A percentile compares a stretch with the other conserved stretches of the same genome.
These are phyloP conservation scores for Probosciger aterrimus DNA, from an alignment of 2,113 vertebrate species.

Conservation along the genomic window DNA sequence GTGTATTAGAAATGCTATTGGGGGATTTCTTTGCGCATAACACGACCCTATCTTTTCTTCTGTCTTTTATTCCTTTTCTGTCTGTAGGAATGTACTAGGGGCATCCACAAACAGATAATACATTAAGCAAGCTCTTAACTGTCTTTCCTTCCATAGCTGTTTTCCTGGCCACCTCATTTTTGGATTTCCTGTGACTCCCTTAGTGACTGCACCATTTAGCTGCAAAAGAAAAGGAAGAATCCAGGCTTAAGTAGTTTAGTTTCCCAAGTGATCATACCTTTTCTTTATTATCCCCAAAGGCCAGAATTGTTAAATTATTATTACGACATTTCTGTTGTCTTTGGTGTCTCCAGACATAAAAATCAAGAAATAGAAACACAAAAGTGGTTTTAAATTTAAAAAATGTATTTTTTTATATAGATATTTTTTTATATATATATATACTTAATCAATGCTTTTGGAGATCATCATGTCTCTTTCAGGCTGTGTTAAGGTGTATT, in stretches of 20 bases:
- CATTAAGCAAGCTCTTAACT: not conserved
- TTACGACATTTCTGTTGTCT: not conserved
- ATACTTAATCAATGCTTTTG: not conserved
- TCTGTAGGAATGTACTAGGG: not conserved
- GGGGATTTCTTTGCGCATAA: not conserved
- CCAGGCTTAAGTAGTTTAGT: not conserved
- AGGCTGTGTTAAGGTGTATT: accelerated
- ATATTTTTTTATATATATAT: not conserved
- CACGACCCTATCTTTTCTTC: too few species aligned
- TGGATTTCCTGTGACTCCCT: not conserved
- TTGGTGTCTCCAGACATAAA: not conserved
- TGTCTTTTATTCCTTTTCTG: not conserved
- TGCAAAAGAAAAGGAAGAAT: not conserved
- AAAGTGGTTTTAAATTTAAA: not conserved
- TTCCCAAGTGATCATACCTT: not conserved
- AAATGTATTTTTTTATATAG: not conserved
- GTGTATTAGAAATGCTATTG: not conserved
- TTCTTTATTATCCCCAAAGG: not conserved
- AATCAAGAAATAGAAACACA: not conserved
- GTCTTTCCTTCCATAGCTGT: not conserved
- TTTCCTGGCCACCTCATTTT: not conserved
- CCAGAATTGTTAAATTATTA: not conserved
- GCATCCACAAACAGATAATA: not conserved
- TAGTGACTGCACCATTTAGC: not conserved
- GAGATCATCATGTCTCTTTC: not conserved